phyloP scores from a whole-genome alignment of 2,797 vertebrate species.

The Cuniculus paca region DNA sequence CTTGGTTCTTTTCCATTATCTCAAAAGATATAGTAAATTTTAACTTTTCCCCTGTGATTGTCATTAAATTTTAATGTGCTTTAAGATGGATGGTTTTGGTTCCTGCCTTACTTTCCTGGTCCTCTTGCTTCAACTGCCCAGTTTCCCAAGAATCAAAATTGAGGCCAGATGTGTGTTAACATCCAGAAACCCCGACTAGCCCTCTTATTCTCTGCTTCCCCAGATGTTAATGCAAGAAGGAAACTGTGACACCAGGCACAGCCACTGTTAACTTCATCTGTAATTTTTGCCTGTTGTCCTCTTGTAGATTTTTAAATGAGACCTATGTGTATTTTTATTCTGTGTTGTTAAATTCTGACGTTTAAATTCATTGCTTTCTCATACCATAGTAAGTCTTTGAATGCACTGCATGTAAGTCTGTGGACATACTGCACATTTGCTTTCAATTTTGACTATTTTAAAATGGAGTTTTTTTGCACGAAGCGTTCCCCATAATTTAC shows the following conservation, averaged over 20 bases:
- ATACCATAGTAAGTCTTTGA: background rate
- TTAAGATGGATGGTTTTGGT: slow-evolving; percentile 60
- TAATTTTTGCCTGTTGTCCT: background rate
- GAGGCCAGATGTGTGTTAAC: slow-evolving; percentile 78
- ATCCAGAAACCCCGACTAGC: slow-evolving; percentile 43
- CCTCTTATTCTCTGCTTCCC: slow-evolving; percentile 55
- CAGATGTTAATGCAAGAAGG: slow-evolving; percentile 23
- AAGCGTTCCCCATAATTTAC: background rate
- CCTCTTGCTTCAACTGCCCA: slow-evolving; percentile 36
- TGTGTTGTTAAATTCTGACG: slow-evolving; percentile 4
- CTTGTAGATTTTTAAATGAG: slow-evolving; percentile 23
- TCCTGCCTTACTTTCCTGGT: slow-evolving; percentile 57
- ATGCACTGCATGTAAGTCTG: background rate
- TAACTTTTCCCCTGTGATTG: slow-evolving; percentile 51
- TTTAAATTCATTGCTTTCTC: background rate
- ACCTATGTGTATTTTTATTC: background rate
- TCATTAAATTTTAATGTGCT: slow-evolving; percentile 62
- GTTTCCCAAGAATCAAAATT: slow-evolving; percentile 72
- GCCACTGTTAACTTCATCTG: background rate
- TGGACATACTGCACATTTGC: background rate
- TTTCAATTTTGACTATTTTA: slow-evolving; percentile 25
- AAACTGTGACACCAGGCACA: background rate
- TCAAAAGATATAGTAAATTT: slow-evolving; percentile 47
- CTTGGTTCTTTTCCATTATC: slow-evolving; percentile 29
- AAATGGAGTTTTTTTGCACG: background rate